Percentiles rank a stretch among this genome's conserved stretches.
phyloP scores from a whole-genome alignment of 92 coral and sea anemone species.

The Heteractis magnifica region DNA sequence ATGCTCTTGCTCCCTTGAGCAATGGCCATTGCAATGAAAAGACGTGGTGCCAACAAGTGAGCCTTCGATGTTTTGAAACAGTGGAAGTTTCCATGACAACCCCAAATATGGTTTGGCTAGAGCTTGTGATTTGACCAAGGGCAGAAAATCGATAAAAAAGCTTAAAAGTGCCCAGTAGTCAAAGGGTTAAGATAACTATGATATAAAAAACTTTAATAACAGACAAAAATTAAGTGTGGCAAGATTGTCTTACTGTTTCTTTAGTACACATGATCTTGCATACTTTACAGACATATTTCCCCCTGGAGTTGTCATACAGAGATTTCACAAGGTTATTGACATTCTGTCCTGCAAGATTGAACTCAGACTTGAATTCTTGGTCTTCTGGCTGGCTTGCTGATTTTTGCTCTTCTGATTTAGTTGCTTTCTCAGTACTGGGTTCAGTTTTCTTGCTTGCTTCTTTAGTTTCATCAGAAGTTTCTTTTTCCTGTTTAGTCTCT shows the following conservation, averaged over 20 bases:
- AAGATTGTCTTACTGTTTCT: constrained; percentile 42
- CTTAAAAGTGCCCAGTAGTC: too few relatives aligned
- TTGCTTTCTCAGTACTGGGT: not conserved
- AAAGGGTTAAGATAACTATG: too few relatives aligned
- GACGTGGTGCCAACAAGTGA: too few relatives aligned
- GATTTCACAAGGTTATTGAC: constrained; percentile 65
- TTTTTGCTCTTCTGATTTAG: constrained; percentile 1
- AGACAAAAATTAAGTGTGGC: too few relatives aligned
- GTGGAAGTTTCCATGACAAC: too few relatives aligned
- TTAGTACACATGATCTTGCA: constrained; percentile 87
- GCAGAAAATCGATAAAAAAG: too few relatives aligned
- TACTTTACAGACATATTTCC: constrained; percentile 74
- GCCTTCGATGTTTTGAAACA: too few relatives aligned
- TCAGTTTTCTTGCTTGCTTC: not conserved
- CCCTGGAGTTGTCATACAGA: constrained; percentile 64
- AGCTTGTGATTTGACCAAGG: too few relatives aligned
- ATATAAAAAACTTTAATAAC: too few relatives aligned
- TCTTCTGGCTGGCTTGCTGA: not conserved
- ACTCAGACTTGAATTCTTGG: constrained; percentile 3
- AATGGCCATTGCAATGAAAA: too few relatives aligned
- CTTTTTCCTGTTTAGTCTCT: constrained; percentile 26
- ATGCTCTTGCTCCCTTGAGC: too few relatives aligned
- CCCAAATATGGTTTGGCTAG: too few relatives aligned
- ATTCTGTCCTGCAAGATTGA: constrained; percentile 79
- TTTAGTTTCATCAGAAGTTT: constrained; percentile 24